Conservation (phyloP, 2,113 vertebrate species). For the Peromyscus maniculatus region DNA sequence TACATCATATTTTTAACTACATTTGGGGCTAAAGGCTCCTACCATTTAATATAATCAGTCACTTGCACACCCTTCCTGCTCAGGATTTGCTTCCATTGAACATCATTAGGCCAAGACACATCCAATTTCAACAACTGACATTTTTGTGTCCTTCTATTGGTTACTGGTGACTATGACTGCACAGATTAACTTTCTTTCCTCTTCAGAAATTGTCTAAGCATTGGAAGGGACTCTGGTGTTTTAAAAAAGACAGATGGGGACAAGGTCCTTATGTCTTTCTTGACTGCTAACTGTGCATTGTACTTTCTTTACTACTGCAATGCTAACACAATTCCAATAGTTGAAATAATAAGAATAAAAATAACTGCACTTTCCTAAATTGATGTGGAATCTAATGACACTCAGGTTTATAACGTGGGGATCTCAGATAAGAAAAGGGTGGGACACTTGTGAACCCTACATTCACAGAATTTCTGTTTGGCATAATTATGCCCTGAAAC, state of each 20-base stretch:
- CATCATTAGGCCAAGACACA: background rate
- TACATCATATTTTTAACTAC: background rate
- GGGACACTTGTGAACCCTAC: background rate
- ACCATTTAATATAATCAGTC: background rate
- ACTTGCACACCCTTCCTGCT: background rate
- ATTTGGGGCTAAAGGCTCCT: background rate
- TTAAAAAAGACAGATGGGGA: background rate
- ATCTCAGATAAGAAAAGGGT: background rate
- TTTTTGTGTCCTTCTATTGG: background rate
- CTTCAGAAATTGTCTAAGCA: background rate
- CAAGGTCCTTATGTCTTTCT: background rate
- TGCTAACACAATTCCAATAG: background rate
- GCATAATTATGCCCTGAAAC: background rate
- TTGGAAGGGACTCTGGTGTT: background rate
- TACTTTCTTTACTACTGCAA: background rate
- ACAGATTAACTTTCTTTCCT: background rate
- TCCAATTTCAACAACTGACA: background rate
- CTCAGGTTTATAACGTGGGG: background rate
- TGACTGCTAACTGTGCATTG: background rate
- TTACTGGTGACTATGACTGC: background rate
- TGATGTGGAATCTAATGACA: conserved; percentile 39
- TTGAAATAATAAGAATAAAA: conserved; percentile 38
- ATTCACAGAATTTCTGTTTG: background rate
- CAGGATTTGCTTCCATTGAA: background rate
- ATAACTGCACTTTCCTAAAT: conserved; percentile 27